These are phyloP conservation scores for Pseudorhombus dupliciocellatus DNA, from an alignment of 2,113 vertebrate species.

Conservation along the genomic window DNA sequence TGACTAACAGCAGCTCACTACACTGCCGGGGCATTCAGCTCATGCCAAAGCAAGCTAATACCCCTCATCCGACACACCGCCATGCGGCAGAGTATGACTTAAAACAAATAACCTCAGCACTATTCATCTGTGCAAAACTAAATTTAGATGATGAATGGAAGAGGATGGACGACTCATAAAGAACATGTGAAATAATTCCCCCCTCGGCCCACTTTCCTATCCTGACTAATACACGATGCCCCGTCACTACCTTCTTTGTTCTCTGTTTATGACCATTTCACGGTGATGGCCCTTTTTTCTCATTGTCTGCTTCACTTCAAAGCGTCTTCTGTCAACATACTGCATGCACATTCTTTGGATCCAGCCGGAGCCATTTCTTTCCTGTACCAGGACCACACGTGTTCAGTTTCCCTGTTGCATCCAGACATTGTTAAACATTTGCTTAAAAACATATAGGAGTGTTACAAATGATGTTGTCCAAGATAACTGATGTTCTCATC, in stretches of 20 bases:
- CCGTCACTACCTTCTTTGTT: background rate
- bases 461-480: no score
- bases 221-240: background rate
- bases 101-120: constrained; percentile 38
- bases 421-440: background rate
- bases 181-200: constrained; percentile 13
- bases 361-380: background rate
- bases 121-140: constrained; percentile 15
- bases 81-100: constrained; percentile 29
- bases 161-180: constrained; percentile 24
- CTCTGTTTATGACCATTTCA: background rate
- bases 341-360: background rate
- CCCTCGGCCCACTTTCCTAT: background rate
- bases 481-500: no score
- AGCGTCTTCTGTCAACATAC: background rate
- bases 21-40: constrained; percentile 30
- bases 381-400: background rate
- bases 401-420: background rate
- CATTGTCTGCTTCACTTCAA: background rate
- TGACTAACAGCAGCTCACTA: constrained; percentile 33
- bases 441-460: no score
- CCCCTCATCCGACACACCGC: background rate
- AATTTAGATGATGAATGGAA: constrained; percentile 2
- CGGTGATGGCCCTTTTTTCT: background rate
- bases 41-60: constrained; percentile 42